These are phyloP conservation scores for Luffia ferchaultella DNA, from an alignment of 2,888 invertebrate genomes.

Conservation along the genomic window DNA sequence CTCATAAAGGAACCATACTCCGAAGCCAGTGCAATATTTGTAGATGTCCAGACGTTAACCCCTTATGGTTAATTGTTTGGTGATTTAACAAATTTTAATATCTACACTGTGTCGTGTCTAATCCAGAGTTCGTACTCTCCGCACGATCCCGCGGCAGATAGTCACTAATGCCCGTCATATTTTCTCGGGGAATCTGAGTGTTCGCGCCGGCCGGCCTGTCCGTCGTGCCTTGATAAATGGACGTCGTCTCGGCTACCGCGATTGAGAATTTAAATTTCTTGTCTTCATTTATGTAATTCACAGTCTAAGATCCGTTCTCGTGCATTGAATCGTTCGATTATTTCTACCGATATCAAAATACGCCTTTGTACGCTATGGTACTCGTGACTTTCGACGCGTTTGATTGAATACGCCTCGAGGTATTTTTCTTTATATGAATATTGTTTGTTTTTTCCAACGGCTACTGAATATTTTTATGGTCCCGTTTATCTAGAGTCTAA, in stretches of 20 bases:
- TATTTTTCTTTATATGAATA: no score
- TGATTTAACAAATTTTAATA: no score
- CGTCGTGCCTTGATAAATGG: slow-evolving; percentile 3
- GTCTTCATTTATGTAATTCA: slow-evolving; percentile 5
- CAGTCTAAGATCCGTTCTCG: not conserved
- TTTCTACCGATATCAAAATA: not conserved
- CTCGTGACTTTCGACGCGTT: no score
- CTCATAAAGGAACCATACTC: no score
- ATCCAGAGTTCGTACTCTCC: not conserved
- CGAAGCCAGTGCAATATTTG: no score
- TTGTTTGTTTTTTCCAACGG: no score
- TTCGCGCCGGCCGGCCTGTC: slow-evolving; percentile 1
- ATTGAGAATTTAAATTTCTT: slow-evolving; percentile 6
- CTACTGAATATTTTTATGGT: no score
- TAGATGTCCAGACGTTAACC: no score
- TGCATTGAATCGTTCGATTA: not conserved
- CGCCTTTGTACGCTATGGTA: not conserved
- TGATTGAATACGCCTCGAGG: no score
- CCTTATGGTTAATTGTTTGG: no score
- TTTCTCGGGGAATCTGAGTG: slow-evolving; percentile 1
- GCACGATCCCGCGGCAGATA: slow-evolving; percentile 14
- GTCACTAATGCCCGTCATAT: slow-evolving; percentile 8
- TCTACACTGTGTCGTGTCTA: not conserved
- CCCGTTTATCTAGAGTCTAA: no score
- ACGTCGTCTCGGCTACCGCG: not conserved